Conservation (phyloP, 2,113 vertebrate species). For the Fulmarus glacialis region DNA sequence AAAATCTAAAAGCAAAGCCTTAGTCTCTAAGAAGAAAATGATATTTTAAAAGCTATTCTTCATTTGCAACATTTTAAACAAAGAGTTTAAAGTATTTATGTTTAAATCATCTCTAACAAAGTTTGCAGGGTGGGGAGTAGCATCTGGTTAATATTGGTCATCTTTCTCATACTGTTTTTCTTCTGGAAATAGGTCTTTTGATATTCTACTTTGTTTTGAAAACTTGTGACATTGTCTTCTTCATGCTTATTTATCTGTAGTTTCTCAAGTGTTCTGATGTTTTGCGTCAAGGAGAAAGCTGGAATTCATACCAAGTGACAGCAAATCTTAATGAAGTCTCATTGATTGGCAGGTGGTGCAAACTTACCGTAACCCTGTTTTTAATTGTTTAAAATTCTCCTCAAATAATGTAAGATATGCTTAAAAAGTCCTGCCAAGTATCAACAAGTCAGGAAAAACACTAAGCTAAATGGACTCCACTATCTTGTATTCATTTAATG, state of each 20-base stretch:
- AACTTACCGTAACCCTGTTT: not conserved
- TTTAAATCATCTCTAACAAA: not conserved
- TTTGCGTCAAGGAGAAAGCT: not conserved
- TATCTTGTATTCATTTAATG: not conserved
- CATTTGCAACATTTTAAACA: not conserved
- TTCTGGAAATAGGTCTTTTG: not conserved
- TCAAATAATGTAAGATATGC: not conserved
- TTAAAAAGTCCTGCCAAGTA: not conserved
- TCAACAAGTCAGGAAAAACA: not conserved
- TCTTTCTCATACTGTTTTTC: not conserved
- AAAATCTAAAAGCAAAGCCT: not conserved
- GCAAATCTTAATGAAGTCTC: not conserved
- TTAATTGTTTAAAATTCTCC: conserved; percentile 1
- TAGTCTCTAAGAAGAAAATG: not conserved
- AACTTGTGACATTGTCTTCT: not conserved
- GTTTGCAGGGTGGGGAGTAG: not conserved
- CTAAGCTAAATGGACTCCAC: not conserved
- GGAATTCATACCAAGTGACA: conserved; percentile 1
- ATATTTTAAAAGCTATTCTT: not conserved
- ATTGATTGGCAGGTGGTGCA: not conserved
- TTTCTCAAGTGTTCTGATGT: not conserved
- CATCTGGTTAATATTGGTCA: not conserved
- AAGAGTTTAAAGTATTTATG: not conserved
- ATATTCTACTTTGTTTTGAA: not conserved
- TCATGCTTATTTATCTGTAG: not conserved